Evolutionary conservation across 1,140 invertebrate genomes (phyloP), one percentile per base, ranked within the genome.

Genomic region (Drosophila burlai): DNA sequence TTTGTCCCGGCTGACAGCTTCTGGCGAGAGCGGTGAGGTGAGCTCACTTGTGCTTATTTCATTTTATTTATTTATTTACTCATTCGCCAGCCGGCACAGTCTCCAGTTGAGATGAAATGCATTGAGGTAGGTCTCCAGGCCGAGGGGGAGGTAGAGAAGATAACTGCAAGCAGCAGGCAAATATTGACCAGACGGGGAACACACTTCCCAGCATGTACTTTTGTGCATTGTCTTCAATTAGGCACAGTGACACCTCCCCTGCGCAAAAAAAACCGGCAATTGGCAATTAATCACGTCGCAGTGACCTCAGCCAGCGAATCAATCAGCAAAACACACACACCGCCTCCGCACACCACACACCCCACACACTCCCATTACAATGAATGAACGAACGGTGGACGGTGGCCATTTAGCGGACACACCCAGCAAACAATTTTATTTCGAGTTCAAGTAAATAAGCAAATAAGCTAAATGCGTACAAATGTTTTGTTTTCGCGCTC

Each of bases 361-460:
- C 8, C 40, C 1, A 64, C 26, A 49, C 47, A 75, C 61, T 11
- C 66, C 52, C 78, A 68, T 65, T 62, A 40, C 65, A 50, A 63
- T 61, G 58, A 65, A 69, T 63, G 50, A 68, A 83, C 57, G 36
- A 6, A 34, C 34, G 84, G 40, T 42, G 40, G 84, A 87, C 84
- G 69, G 84, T 87, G 84, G 84, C 84, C 77, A 90, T 87, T 87
- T 89, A 87, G 85, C 69, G 61, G 74, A 81, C 84, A 90, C 84
- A 87, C 84, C 69, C 85, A 89, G 85, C 81, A 87, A 87, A 87
- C 84, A 87, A 55, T 84, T 90, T 87, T 81, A 84, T 87, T 83
- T 83, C 59, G 66, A 84, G 84, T 83, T 83, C 59, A 61, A 84
- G 84, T 78, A 83, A 89, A 89, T 81, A 87, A 77, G 72, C 72